Conservation (phyloP, 2,113 vertebrate genomes). For the Dasyornis broadbenti region DNA sequence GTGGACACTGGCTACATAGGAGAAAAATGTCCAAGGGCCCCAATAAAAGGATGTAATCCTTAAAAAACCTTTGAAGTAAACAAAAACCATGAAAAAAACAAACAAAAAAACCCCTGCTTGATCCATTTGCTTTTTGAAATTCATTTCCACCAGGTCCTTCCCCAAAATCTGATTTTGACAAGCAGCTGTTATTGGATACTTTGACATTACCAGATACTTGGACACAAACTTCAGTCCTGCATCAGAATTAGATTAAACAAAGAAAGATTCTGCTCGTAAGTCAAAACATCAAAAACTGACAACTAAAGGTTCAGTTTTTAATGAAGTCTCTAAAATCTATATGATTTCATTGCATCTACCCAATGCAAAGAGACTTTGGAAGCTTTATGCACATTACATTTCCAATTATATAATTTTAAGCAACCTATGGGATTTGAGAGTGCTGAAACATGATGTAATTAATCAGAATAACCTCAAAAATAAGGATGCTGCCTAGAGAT, state of each 20-base stretch:
- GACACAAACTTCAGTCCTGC: not conserved
- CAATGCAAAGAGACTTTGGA: not conserved
- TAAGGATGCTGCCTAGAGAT: not conserved
- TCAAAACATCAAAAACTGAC: not conserved
- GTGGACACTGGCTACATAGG: not conserved
- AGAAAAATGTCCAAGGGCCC: not conserved
- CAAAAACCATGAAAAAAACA: not conserved
- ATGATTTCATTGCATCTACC: not conserved
- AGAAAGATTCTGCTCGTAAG: not conserved
- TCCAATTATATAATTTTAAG: not conserved
- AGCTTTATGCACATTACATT: not conserved
- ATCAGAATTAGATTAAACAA: not conserved
- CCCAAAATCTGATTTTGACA: not conserved
- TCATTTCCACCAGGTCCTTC: not conserved
- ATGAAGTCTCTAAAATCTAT: not conserved
- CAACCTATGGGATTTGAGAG: not conserved
- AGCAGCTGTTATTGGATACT: not conserved
- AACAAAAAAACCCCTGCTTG: too few relatives aligned
- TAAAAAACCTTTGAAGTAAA: not conserved
- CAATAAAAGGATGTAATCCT: not conserved
- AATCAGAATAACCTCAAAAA: not conserved
- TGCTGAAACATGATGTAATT: not conserved
- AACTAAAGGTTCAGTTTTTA: not conserved
- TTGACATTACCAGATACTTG: too few relatives aligned
- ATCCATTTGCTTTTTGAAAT: not conserved